Evolutionary conservation across 1,140 invertebrate genomes (phyloP), one percentile per base, ranked within the genome.

Genomic region (Drosophila pseudoobscura): DNA sequence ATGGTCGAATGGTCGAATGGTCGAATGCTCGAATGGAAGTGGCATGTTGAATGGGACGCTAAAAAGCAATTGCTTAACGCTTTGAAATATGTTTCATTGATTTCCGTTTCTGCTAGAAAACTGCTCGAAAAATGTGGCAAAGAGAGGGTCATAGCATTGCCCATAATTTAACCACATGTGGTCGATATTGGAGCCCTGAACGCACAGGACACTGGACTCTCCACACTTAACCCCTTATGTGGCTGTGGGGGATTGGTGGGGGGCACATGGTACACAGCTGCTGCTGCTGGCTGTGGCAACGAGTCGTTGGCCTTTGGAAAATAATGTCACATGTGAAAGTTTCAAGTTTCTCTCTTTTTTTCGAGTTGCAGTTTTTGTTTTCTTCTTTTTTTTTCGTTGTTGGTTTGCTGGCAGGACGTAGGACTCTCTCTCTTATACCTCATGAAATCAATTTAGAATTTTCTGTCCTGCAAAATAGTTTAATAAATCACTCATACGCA

Each of bases 91-190:
- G 69, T 77, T 89, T 68, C 76, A 89, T 89, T 80, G 84, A 89
- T 89, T 89, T 84, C 66, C 24, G 24, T 26, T 26, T 5, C 80
- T 62, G 76, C 35, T 39, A 11, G 72, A 64, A 74, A 84, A 73
- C 51, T 74, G 60, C 39, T 64, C 24, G 45, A 59, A 75, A 77
- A 89, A 87, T 78, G 59, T 70, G 61, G 61, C 60, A 65, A 47
- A 51, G 66, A 59, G 69, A 11, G 49, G 58, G 51, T 13, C 47
- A 15, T 51, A 54, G 58, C 60, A 51, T 50, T 64, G 54, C 46
- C 79, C 73, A 89, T 89, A 89, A 89, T 75, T 89, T 89, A 89
- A 89, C 84, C 84, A 80, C 79, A 89, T 84, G 84, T 89, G 85
- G 84, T 89, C 77, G 80, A 80, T 88, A 89, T 88, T 72, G 84